Conservation (phyloP, 2,888 invertebrate species). For the Zaprionus bogoriensis region DNA sequence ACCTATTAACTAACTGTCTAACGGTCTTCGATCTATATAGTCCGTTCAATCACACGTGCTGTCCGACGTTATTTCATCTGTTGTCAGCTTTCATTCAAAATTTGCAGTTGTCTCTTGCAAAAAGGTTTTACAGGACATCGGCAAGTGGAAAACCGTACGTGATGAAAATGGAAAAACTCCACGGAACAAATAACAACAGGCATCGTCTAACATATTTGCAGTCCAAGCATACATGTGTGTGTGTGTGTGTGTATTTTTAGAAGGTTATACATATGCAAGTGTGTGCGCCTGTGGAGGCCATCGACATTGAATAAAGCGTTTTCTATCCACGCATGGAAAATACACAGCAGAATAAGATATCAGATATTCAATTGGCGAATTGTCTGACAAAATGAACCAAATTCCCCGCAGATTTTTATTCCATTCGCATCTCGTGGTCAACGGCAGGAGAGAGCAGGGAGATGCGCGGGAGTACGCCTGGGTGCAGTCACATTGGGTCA, state of each 20-base stretch:
- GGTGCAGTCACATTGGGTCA: not conserved
- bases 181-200: not conserved
- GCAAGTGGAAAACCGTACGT: slow-evolving; percentile 5
- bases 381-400: slow-evolving; percentile 10
- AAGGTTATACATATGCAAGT: too few species aligned
- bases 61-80: not conserved
- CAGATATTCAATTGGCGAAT: slow-evolving; percentile 14
- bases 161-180: not conserved
- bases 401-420: not conserved
- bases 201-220: not conserved
- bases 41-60: not conserved
- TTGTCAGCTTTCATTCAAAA: not conserved
- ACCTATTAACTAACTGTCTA: not conserved
- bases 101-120: not conserved
- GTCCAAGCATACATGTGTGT: not conserved
- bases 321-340: slow-evolving; percentile 1
- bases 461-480: not conserved
- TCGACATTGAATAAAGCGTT: not conserved
- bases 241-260: too few species aligned
- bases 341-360: slow-evolving; percentile 10
- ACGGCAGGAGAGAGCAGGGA: not conserved
- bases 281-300: too few species aligned
- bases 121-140: slow-evolving; percentile 11
- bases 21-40: not conserved
- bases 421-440: not conserved